Evolutionary conservation across 2,797 vertebrate species (phyloP).

Genomic region (Trematocara caparti): DNA sequence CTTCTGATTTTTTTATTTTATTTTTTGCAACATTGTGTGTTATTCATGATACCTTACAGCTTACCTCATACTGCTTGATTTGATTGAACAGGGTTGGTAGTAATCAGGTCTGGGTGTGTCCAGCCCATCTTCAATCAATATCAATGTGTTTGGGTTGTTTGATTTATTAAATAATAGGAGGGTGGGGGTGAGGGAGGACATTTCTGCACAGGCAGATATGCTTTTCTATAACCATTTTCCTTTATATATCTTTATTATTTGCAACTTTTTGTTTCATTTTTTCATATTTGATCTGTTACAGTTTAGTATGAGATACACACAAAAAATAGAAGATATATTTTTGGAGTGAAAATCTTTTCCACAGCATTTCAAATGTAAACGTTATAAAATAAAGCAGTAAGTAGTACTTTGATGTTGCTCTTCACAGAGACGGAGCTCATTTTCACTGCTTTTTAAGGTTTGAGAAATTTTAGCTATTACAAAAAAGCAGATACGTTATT

Average conservation of each 20-base stretch:
- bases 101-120: not conserved
- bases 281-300: not conserved
- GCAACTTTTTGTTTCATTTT: not conserved
- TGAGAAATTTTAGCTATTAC: not conserved
- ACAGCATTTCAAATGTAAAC: not conserved
- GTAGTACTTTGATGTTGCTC: not conserved
- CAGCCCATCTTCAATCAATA: not conserved
- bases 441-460: not conserved
- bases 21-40: not conserved
- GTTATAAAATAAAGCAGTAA: not conserved
- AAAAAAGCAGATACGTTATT: not conserved
- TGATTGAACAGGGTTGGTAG: not conserved
- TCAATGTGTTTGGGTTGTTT: not conserved
- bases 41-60: not conserved
- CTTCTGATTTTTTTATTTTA: not conserved
- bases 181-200: not conserved
- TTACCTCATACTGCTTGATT: not conserved
- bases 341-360: not conserved
- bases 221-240: not conserved
- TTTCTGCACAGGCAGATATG: not conserved
- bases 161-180: not conserved
- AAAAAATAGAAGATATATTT: not conserved
- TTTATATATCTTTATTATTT: not conserved
- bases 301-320: not conserved
- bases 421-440: not conserved